Evolutionary conservation across 2,888 invertebrate genomes (phyloP).

Genomic region (Dicroscelio sp.): DNA sequence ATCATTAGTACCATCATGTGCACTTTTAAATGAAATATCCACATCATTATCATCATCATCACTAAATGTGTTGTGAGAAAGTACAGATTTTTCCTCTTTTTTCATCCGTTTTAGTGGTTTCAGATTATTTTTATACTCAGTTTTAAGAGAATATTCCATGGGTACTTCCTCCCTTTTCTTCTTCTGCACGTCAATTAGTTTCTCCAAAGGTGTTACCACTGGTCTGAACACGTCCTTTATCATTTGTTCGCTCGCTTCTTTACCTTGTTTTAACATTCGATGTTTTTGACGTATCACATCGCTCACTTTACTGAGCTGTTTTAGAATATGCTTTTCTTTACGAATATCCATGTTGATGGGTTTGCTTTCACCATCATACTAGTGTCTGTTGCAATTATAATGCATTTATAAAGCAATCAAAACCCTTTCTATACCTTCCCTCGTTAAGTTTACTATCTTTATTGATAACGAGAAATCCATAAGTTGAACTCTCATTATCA

Average conservation of each 20-base stretch:
- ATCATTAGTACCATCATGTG: background rate
- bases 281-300: constrained; percentile 43
- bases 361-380: background rate
- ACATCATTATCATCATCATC: background rate
- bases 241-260: constrained; percentile 8
- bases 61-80: background rate
- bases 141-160: no score
- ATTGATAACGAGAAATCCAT: constrained; percentile 35
- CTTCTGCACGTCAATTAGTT: background rate
- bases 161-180: background rate
- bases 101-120: background rate
- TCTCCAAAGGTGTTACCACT: background rate
- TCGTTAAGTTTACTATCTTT: constrained; percentile 38
- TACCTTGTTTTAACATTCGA: constrained; percentile 32
- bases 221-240: background rate
- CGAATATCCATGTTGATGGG: background rate
- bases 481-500: background rate
- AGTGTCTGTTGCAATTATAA: background rate
- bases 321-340: constrained; percentile 17
- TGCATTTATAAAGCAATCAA: constrained; percentile 39
- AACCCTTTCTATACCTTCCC: constrained; percentile 33
- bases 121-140: background rate
- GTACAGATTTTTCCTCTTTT: background rate
- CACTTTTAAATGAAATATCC: background rate
- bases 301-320: constrained; percentile 21